Percentiles rank a stretch among this genome's conserved stretches.
phyloP scores from a whole-genome alignment of 2,888 invertebrate species.

The Hemistola chrysoprasaria region DNA sequence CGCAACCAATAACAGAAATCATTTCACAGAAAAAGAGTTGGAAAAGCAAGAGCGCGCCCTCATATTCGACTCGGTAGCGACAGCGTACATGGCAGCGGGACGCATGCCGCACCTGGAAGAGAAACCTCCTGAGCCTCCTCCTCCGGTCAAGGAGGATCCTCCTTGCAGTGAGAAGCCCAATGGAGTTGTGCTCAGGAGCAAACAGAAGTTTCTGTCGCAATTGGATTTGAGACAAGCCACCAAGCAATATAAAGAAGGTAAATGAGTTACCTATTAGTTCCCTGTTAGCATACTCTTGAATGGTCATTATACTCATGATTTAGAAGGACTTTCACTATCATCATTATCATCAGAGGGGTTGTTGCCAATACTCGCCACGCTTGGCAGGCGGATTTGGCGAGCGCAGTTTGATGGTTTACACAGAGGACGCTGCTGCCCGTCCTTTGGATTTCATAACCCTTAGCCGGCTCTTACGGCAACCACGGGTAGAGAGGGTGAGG shows the following conservation, averaged over 20 bases:
- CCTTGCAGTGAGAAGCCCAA: conserved; percentile 29
- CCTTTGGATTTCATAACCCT: no score
- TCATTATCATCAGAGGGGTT: not conserved
- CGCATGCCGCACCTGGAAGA: no score
- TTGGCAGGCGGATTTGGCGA: no score
- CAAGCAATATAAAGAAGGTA: conserved; percentile 82
- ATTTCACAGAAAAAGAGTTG: conserved; percentile 78
- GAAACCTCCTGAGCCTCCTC: conserved; percentile 54
- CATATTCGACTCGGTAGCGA: conserved; percentile 73
- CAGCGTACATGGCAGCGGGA: conserved; percentile 64
- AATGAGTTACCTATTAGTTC: no score
- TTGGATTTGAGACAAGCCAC: conserved; percentile 82
- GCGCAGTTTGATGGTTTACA: no score
- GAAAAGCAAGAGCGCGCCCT: conserved; percentile 82
- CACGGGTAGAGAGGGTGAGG: no score
- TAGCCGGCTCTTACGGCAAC: no score
- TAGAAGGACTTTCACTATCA: not conserved
- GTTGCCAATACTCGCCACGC: no score
- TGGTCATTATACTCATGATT: no score
- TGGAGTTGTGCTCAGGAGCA: conserved; percentile 56
- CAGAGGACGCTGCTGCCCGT: no score
- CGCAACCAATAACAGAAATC: no score
- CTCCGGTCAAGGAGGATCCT: conserved; percentile 3
- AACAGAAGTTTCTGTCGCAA: conserved; percentile 82
- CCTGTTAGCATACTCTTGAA: no score